These are phyloP conservation scores for Cetonia aurata DNA, from an alignment of 2,888 invertebrate species.

Conservation along the genomic window DNA sequence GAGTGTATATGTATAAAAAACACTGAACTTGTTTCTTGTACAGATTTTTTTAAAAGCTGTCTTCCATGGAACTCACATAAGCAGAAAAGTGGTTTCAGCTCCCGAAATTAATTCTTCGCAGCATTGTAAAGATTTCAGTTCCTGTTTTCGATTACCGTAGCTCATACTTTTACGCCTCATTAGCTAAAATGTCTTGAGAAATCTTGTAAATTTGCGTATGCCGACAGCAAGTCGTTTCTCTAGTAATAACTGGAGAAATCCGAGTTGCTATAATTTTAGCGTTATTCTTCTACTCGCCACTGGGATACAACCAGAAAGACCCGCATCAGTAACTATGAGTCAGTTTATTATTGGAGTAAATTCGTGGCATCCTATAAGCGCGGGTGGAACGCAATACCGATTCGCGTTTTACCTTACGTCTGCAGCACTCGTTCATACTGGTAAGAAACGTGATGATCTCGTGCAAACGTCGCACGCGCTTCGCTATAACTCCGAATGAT, in stretches of 20 bases:
- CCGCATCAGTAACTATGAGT: background rate
- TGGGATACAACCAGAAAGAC: background rate
- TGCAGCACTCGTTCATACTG: background rate
- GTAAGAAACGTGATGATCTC: background rate
- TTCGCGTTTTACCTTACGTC: background rate
- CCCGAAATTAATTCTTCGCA: too few species aligned
- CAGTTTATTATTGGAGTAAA: background rate
- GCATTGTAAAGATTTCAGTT: too few species aligned
- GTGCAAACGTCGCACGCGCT: background rate
- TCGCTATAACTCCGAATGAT: background rate
- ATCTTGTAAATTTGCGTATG: too few species aligned
- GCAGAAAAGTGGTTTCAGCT: too few species aligned
- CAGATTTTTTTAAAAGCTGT: too few species aligned
- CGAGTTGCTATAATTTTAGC: background rate
- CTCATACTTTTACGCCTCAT: background rate
- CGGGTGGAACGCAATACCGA: background rate
- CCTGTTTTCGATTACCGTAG: too few species aligned
- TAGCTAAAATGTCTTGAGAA: too few species aligned
- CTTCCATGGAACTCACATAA: too few species aligned
- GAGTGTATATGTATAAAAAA: too few species aligned
- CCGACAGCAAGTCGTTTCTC: background rate
- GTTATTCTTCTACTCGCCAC: background rate
- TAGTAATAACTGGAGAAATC: background rate
- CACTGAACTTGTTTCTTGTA: too few species aligned
- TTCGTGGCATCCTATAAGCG: background rate